Evolutionary conservation across 2,888 invertebrate species (phyloP).

Genomic region (Aspidapion aeneum): DNA sequence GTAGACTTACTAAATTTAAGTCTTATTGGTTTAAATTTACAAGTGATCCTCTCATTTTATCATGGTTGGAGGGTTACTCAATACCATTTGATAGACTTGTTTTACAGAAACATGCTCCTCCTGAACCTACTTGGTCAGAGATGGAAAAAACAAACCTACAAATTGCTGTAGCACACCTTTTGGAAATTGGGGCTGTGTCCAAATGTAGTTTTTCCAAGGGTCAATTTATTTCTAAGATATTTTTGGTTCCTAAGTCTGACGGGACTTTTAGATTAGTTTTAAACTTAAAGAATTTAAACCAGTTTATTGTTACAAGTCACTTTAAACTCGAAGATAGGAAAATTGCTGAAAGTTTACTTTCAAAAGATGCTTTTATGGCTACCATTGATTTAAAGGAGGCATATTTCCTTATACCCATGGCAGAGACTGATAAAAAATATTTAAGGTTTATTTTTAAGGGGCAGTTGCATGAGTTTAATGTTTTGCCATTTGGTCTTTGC

Average conservation of each 20-base stretch:
- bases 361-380: constrained; percentile 17
- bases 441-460: constrained; percentile 29
- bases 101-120: background rate
- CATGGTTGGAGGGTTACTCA: constrained; percentile 4
- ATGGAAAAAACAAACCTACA: background rate
- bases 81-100: constrained; percentile 6
- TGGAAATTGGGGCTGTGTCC: constrained; percentile 14
- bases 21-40: background rate
- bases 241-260: constrained; percentile 15
- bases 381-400: constrained; percentile 19
- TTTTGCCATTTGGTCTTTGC: constrained; percentile 9
- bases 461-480: constrained; percentile 25
- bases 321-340: constrained; percentile 31
- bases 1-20: background rate
- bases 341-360: constrained; percentile 22
- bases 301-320: constrained; percentile 24
- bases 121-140: background rate
- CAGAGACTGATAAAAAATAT: constrained; percentile 21
- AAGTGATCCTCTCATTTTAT: constrained; percentile 2
- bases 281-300: constrained; percentile 23
- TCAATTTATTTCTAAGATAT: constrained; percentile 17
- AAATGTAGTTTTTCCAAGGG: constrained; percentile 8
- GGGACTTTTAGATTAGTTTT: constrained; percentile 5
- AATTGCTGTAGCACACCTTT: constrained; percentile 4
- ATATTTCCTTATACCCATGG: constrained; percentile 27